Evolutionary conservation across 1,140 invertebrate genomes (phyloP).

Genomic region (Eriocheir sinensis): DNA sequence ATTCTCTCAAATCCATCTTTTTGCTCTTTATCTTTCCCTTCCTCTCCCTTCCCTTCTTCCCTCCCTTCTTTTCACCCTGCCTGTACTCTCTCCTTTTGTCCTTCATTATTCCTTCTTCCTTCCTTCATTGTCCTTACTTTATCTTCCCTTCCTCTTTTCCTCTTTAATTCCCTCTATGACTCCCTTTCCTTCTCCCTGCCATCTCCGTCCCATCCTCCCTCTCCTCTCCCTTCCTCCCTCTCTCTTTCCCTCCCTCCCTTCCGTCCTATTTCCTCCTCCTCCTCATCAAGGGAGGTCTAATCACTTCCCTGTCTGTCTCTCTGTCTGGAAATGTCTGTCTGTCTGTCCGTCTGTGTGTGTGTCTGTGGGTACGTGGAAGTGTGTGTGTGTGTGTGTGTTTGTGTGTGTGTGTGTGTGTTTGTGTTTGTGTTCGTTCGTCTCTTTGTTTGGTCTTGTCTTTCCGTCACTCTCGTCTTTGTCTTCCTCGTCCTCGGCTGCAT

Average conservation of each 20-base stretch:
- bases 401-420: background rate
- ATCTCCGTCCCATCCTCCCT: background rate
- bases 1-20: background rate
- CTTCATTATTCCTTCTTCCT: background rate
- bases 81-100: background rate
- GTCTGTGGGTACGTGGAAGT: background rate
- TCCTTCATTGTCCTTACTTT: background rate
- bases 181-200: background rate
- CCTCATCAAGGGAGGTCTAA: background rate
- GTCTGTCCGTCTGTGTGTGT: background rate
- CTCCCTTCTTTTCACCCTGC: background rate
- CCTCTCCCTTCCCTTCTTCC: conserved; percentile 4
- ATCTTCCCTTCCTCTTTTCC: background rate
- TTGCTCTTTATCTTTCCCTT: no score
- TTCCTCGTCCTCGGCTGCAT: background rate
- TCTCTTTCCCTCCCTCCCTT: background rate
- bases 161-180: no score
- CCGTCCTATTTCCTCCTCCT: background rate
- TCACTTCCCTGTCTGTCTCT: background rate
- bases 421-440: background rate
- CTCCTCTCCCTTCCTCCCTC: background rate
- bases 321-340: background rate
- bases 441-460: background rate
- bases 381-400: background rate
- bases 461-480: background rate